These are phyloP conservation scores for Augochlorella aurata DNA, from an alignment of 2,888 invertebrate genomes.

Conservation along the genomic window DNA sequence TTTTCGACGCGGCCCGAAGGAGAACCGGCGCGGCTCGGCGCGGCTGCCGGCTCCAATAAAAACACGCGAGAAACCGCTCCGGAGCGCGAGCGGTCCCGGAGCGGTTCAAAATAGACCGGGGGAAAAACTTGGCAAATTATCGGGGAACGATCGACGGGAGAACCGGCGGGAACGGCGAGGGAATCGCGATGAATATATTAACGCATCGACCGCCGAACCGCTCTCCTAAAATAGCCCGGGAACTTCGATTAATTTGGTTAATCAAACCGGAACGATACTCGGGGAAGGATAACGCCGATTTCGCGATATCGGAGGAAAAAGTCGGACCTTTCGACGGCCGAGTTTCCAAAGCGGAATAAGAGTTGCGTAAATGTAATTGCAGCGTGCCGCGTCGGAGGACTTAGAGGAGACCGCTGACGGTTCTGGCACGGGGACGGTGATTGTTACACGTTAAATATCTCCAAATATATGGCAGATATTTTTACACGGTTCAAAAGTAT, in stretches of 20 bases:
- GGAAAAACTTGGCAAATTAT: not conserved
- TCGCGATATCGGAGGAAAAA: too few relatives aligned
- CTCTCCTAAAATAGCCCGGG: not conserved
- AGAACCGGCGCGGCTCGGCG: too few relatives aligned
- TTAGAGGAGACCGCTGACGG: too few relatives aligned
- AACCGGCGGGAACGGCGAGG: not conserved
- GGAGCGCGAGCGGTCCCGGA: not conserved
- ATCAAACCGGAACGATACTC: not conserved
- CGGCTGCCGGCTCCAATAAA: not conserved
- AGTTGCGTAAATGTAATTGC: too few relatives aligned
- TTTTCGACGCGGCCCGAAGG: slow-evolving; percentile 1
- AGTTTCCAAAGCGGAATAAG: too few relatives aligned
- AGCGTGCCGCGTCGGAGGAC: too few relatives aligned
- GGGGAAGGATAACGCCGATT: too few relatives aligned
- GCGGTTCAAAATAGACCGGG: not conserved
- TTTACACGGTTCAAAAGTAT: too few relatives aligned
- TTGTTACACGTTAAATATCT: too few relatives aligned
- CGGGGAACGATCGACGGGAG: not conserved
- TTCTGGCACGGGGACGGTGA: too few relatives aligned
- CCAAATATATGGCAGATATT: too few relatives aligned
- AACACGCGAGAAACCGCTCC: not conserved
- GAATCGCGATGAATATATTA: not conserved
- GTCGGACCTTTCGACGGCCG: too few relatives aligned
- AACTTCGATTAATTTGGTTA: not conserved
- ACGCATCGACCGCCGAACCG: not conserved